A percentile compares a stretch with the other conserved stretches of the same genome.
phyloP scores from a whole-genome alignment of 2,888 invertebrate genomes.

The Dicycla oo region DNA sequence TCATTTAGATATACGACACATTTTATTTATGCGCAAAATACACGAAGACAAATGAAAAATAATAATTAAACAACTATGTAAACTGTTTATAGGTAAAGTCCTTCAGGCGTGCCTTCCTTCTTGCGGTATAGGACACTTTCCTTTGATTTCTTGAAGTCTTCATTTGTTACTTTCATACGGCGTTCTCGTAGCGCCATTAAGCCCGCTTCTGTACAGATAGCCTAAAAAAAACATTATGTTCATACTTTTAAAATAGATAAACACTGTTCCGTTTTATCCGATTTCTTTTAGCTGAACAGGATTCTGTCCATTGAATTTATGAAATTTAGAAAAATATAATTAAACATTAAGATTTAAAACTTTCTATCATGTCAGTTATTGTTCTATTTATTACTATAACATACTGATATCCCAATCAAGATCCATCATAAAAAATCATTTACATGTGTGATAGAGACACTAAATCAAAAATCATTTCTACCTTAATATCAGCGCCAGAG shows the following conservation, averaged over 20 bases:
- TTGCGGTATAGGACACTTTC: conserved; percentile 99
- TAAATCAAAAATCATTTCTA: conserved; percentile 71
- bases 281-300: neutral
- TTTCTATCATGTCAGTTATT: neutral
- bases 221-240: conserved; percentile 90
- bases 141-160: conserved; percentile 99
- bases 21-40: conserved; percentile 60
- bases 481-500: conserved; percentile 99
- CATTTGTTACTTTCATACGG: conserved; percentile 99
- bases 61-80: conserved; percentile 56
- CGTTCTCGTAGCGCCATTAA: conserved; percentile 99
- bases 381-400: neutral
- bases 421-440: neutral
- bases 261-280: neutral
- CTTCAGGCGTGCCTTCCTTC: conserved; percentile 99
- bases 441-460: neutral
- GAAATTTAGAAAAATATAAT: neutral
- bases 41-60: conserved; percentile 43
- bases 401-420: neutral
- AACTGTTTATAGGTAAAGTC: conserved; percentile 96
- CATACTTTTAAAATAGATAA: neutral
- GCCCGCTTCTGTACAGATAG: conserved; percentile 99
- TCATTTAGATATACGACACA: conserved; percentile 38
- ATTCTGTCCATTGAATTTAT: neutral
- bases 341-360: neutral